phyloP scores from a whole-genome alignment of 2,113 vertebrate genomes.

The Limanda limanda region DNA sequence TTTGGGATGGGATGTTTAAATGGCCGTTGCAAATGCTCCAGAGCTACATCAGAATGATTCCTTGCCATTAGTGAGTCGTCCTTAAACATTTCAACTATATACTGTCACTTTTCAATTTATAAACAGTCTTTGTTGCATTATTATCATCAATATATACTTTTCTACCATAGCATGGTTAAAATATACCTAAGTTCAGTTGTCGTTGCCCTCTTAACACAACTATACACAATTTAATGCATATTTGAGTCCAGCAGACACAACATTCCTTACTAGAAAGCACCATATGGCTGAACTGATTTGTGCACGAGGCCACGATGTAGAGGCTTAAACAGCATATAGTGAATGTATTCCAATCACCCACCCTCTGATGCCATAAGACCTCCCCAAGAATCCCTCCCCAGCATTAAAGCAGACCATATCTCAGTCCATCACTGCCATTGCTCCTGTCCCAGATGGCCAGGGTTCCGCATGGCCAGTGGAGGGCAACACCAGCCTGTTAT shows the following conservation, averaged over 20 bases:
- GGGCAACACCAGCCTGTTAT: constrained; percentile 60
- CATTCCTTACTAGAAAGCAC: constrained; percentile 17
- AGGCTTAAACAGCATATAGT: constrained; percentile 39
- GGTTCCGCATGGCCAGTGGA: constrained; percentile 79
- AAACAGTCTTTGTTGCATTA: too few relatives aligned
- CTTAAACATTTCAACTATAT: too few relatives aligned
- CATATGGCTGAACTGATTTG: constrained; percentile 43
- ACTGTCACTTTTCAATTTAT: too few relatives aligned
- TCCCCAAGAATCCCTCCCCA: constrained; percentile 1
- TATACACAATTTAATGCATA: neutral
- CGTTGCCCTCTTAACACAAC: neutral
- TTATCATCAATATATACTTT: too few relatives aligned
- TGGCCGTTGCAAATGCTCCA: too few relatives aligned
- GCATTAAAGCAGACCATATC: constrained; percentile 1
- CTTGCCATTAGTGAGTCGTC: too few relatives aligned
- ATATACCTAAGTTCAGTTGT: neutral
- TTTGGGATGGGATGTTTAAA: too few relatives aligned
- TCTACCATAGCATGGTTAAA: neutral
- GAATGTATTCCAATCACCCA: constrained; percentile 16
- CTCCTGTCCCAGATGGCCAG: constrained; percentile 76
- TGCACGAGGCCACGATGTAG: constrained; percentile 13
- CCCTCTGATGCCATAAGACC: constrained; percentile 35
- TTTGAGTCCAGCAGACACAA: neutral
- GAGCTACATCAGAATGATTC: too few relatives aligned
- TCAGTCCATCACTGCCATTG: constrained; percentile 51